Evolutionary conservation across 2,113 vertebrate genomes (phyloP).

Genomic region (Pheucticus melanocephalus): DNA sequence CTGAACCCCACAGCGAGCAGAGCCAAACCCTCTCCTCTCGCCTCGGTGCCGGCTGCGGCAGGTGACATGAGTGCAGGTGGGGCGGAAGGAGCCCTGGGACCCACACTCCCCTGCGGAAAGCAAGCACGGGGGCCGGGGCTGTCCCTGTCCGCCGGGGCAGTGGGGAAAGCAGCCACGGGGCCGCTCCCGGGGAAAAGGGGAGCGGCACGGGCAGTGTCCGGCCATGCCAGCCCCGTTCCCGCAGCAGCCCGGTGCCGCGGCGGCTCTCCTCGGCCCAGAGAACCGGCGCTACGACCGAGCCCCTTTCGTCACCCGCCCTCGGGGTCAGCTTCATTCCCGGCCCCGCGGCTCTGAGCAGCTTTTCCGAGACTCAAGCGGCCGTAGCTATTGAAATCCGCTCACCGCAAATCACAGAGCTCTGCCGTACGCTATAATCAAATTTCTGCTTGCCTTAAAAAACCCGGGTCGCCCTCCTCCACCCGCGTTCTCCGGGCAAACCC

Average conservation of each 20-base stretch:
- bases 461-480: conserved; percentile 32
- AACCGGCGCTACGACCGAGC: not conserved
- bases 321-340: not conserved
- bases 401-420: conserved; percentile 57
- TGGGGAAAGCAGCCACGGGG: not conserved
- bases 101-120: accelerated
- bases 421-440: conserved; percentile 56
- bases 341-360: not conserved
- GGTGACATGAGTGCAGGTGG: not conserved
- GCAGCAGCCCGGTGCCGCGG: not conserved
- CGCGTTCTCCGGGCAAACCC: conserved; percentile 6
- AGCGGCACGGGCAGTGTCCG: not conserved
- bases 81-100: not conserved
- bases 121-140: not conserved
- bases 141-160: not conserved
- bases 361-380: not conserved
- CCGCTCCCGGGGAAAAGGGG: accelerated
- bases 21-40: no score
- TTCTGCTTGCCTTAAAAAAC: conserved; percentile 54
- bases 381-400: conserved; percentile 45
- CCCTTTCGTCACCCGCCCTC: not conserved
- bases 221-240: not conserved
- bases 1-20: not conserved
- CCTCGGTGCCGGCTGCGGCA: not conserved
- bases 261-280: not conserved